These are phyloP conservation scores for Chromoteleia sp. DNA, from an alignment of 2,888 invertebrate species.

Conservation along the genomic window DNA sequence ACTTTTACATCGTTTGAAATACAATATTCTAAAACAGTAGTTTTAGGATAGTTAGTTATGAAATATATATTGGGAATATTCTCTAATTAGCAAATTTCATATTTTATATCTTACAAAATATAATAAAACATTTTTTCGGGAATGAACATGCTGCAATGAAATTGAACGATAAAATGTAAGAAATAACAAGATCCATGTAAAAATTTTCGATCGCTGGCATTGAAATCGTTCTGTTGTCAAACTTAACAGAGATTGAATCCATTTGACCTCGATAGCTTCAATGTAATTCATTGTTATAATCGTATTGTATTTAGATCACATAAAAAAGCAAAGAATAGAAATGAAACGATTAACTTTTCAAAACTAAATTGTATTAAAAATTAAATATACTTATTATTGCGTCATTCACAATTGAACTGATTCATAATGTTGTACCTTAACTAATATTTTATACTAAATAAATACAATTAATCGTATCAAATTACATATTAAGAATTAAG, in stretches of 20 bases:
- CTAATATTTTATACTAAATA: not conserved
- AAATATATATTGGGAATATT: too few species aligned
- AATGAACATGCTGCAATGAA: not conserved
- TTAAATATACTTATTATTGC: not conserved
- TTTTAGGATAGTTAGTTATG: too few species aligned
- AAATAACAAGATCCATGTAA: constrained; percentile 8
- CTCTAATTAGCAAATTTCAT: too few species aligned
- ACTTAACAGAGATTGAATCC: constrained; percentile 39
- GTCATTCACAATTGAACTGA: not conserved
- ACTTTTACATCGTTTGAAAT: too few species aligned
- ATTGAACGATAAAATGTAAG: not conserved
- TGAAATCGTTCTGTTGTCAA: constrained; percentile 38
- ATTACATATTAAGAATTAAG: not conserved
- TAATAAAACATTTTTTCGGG: not conserved
- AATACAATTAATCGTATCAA: not conserved
- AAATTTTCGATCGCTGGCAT: constrained; percentile 31
- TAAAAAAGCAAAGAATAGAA: constrained; percentile 2
- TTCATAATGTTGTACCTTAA: not conserved
- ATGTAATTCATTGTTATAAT: constrained; percentile 29
- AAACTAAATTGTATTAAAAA: not conserved
- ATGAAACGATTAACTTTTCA: not conserved
- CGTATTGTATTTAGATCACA: constrained; percentile 19
- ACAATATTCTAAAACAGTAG: too few species aligned
- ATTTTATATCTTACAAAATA: too few species aligned
- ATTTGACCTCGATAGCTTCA: constrained; percentile 41